A percentile compares a stretch with the other conserved stretches of the same genome.
phyloP scores from a whole-genome alignment of 2,888 invertebrate genomes.

The Ophraella communa region DNA sequence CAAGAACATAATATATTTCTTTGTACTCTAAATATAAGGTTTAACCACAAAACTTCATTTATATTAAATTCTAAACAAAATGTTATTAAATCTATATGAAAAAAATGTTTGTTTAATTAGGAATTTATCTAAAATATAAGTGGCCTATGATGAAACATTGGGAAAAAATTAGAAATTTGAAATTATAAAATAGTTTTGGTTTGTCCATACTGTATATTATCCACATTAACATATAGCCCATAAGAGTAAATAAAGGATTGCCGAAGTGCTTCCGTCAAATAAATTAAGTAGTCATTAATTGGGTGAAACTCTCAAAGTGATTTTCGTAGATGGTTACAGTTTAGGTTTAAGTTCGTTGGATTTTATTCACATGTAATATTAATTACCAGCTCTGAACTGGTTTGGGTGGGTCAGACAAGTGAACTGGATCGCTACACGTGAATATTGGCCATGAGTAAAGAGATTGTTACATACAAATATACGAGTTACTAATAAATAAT shows the following conservation, averaged over 20 bases:
- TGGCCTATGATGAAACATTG: not conserved
- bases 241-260: not conserved
- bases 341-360: constrained; percentile 2
- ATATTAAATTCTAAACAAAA: too few relatives aligned
- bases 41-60: too few relatives aligned
- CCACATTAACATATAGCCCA: not conserved
- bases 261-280: not conserved
- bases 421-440: constrained; percentile 34
- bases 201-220: not conserved
- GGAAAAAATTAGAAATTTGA: too few relatives aligned
- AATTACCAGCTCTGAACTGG: constrained; percentile 28
- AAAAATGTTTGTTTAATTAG: too few relatives aligned
- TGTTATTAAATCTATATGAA: too few relatives aligned
- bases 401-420: constrained; percentile 34
- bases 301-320: not conserved
- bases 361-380: constrained; percentile 22
- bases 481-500: not conserved
- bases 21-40: too few relatives aligned
- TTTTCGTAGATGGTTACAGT: not conserved
- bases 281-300: not conserved
- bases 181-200: not conserved
- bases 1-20: too few relatives aligned
- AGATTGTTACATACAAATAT: constrained; percentile 30
- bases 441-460: constrained; percentile 34
- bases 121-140: not conserved